These are phyloP conservation scores for Megalopta genalis DNA, from an alignment of 1,140 invertebrate species.

Conservation along the genomic window DNA sequence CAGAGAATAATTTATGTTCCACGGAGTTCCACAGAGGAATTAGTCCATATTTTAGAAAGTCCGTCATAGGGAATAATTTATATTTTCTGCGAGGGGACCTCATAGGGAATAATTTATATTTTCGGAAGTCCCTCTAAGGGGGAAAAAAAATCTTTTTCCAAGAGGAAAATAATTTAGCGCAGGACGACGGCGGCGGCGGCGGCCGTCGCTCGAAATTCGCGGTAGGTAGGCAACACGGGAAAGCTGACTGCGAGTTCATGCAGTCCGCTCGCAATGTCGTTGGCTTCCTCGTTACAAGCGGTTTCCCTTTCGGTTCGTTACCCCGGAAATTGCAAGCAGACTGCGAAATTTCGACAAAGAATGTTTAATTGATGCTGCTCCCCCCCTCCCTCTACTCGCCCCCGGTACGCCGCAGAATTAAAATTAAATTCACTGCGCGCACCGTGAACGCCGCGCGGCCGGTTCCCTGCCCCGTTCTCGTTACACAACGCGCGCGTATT, in stretches of 20 bases:
- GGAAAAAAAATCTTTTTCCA: not conserved
- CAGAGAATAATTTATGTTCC: too few species aligned
- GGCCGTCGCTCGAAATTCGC: not conserved
- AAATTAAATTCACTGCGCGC: constrained; percentile 29
- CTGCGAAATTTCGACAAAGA: constrained; percentile 41
- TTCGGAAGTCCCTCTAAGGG: not conserved
- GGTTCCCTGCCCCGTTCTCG: too few species aligned
- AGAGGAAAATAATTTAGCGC: not conserved
- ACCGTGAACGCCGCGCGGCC: not conserved
- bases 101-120: not conserved
- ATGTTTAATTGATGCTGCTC: constrained; percentile 31
- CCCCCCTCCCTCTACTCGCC: too few species aligned
- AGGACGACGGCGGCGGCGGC: too few species aligned
- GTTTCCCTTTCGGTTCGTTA: constrained; percentile 43
- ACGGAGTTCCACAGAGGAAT: too few species aligned
- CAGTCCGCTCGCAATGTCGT: constrained; percentile 18
- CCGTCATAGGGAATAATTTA: too few species aligned
- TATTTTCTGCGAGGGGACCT: too few species aligned
- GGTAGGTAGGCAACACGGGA: not conserved
- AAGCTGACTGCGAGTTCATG: constrained; percentile 15
- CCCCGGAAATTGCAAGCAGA: constrained; percentile 29
- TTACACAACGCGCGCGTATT: not conserved
- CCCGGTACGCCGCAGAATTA: constrained; percentile 3
- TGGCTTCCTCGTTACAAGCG: constrained; percentile 36
- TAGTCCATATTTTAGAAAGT: too few species aligned